Percentiles rank a stretch among this genome's conserved stretches.
Evolutionary conservation across 1,140 invertebrate genomes (phyloP).

Genomic region (Propsilocerus akamusi): DNA sequence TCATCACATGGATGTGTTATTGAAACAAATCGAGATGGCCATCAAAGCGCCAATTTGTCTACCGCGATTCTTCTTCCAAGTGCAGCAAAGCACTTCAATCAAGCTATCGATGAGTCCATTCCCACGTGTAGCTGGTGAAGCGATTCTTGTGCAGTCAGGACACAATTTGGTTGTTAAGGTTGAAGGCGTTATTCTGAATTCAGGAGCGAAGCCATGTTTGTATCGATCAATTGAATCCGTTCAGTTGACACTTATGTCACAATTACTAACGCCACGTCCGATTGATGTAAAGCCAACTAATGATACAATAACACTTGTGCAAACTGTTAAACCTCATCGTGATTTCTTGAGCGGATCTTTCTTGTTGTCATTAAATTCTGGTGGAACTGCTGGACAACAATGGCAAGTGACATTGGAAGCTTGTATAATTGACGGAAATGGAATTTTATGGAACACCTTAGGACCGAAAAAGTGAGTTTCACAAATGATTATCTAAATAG

Average conservation of each 20-base stretch:
- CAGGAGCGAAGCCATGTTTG: conserved; percentile 35
- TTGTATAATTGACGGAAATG: conserved; percentile 19
- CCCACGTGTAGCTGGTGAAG: conserved; percentile 53
- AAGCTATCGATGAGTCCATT: conserved; percentile 71
- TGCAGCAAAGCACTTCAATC: conserved; percentile 60
- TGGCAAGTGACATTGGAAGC: conserved; percentile 23
- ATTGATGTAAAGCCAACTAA: conserved; percentile 28
- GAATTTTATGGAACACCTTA: conserved; percentile 19
- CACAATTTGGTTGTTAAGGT: conserved; percentile 70
- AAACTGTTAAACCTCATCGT: conserved; percentile 51
- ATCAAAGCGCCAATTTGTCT: conserved; percentile 19
- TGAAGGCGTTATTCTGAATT: conserved; percentile 66
- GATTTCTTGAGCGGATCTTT: conserved; percentile 69
- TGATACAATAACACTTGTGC: conserved; percentile 33
- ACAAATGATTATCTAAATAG: not conserved
- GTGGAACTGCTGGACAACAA: conserved; percentile 13
- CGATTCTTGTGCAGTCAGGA: conserved; percentile 52
- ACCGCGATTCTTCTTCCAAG: conserved; percentile 78
- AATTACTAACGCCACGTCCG: conserved; percentile 30
- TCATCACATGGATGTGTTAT: conserved; percentile 18
- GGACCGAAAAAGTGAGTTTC: conserved; percentile 15
- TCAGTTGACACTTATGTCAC: conserved; percentile 46
- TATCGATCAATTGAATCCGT: conserved; percentile 52
- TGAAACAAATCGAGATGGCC: conserved; percentile 20
- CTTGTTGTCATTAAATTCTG: conserved; percentile 29